phyloP scores from a whole-genome alignment of 2,888 invertebrate genomes.

The Crepidodera aurea region DNA sequence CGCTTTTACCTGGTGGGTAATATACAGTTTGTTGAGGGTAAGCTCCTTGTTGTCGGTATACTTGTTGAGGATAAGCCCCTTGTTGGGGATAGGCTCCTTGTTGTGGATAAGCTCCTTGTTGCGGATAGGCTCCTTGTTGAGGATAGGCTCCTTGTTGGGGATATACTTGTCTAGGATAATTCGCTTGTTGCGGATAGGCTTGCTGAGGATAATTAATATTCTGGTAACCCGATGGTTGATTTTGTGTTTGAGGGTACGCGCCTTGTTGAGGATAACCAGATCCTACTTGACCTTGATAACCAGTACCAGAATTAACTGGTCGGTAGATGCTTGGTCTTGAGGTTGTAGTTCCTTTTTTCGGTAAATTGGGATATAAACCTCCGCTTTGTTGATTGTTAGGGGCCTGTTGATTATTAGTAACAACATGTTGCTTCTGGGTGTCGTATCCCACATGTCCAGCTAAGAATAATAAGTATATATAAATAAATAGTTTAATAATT shows the following conservation, averaged over 20 bases:
- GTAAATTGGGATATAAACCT: constrained; percentile 50
- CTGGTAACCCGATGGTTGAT: too few species aligned
- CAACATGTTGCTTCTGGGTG: constrained; percentile 43
- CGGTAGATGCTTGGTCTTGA: constrained; percentile 49
- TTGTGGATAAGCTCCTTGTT: constrained; percentile 23
- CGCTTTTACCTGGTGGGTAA: not conserved
- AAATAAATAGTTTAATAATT: not conserved
- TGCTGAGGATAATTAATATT: constrained; percentile 36
- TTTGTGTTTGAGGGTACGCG: constrained; percentile 17
- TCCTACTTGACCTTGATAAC: constrained; percentile 56
- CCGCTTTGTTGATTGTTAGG: constrained; percentile 26
- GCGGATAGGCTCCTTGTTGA: constrained; percentile 12
- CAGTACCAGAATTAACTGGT: constrained; percentile 39
- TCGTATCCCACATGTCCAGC: constrained; percentile 49
- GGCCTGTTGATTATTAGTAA: constrained; percentile 19
- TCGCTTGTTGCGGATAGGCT: constrained; percentile 15
- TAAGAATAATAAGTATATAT: constrained; percentile 17
- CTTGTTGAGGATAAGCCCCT: constrained; percentile 48
- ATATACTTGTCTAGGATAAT: constrained; percentile 15
- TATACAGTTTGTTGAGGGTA: constrained; percentile 37
- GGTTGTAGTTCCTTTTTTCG: constrained; percentile 54
- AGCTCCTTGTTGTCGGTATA: constrained; percentile 42
- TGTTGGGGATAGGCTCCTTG: constrained; percentile 42
- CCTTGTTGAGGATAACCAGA: constrained; percentile 54
- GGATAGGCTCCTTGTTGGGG: constrained; percentile 19